Percentiles rank a stretch among this genome's conserved stretches.
These are phyloP conservation scores for Platycnemis pennipes DNA, from an alignment of 2,888 invertebrate genomes.

Conservation along the genomic window DNA sequence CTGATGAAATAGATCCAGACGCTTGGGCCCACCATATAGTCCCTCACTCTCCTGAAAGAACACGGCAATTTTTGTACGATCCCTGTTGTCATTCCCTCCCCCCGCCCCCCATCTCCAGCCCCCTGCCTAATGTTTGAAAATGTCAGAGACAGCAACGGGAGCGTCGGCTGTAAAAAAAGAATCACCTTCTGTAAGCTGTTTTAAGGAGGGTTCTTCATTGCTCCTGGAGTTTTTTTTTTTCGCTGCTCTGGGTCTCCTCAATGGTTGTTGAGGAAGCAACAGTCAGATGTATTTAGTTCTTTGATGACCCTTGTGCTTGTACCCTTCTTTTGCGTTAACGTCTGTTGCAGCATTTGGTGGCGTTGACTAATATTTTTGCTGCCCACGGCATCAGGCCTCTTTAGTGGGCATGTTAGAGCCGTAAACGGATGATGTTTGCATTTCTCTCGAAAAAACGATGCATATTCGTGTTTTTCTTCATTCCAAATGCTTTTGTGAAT, in stretches of 20 bases:
- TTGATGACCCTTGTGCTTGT: neutral
- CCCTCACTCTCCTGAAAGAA: neutral
- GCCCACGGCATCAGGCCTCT: neutral
- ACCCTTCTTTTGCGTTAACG: neutral
- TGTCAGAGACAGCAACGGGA: neutral
- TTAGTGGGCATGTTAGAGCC: neutral
- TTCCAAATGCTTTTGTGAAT: neutral
- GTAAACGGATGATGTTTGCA: neutral
- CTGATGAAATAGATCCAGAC: neutral
- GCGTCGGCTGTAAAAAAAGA: neutral
- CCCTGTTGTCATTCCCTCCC: neutral
- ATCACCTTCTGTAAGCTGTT: neutral
- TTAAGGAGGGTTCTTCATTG: conserved; percentile 26
- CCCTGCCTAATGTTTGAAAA: neutral
- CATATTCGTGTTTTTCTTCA: neutral
- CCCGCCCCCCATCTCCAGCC: neutral
- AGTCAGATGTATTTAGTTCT: conserved; percentile 6
- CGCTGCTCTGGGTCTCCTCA: neutral
- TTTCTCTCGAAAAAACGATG: neutral
- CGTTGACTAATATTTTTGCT: neutral
- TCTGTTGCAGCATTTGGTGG: neutral
- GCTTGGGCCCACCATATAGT: neutral
- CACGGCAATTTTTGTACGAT: conserved; percentile 20
- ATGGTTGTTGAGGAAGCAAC: conserved; percentile 20
- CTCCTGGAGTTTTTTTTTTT: neutral